Evolutionary conservation across 37 sponge, comb jelly and placozoan species (phyloP).

Genomic region (Amphimedon queenslandica): DNA sequence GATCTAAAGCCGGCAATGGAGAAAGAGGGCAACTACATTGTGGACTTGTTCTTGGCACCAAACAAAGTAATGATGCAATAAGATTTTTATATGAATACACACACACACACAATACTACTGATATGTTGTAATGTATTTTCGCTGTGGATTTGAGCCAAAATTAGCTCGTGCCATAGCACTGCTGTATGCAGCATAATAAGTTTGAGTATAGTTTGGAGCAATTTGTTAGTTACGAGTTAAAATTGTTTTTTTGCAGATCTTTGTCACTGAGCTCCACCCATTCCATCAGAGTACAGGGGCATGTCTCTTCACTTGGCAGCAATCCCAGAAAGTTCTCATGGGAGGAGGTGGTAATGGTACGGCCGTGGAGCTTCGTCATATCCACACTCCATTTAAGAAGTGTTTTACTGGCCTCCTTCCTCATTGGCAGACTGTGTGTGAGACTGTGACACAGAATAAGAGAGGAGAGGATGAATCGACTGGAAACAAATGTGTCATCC

Average conservation of each 20-base stretch:
- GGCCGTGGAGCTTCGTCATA: constrained; percentile 48
- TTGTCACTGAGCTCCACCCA: constrained; percentile 33
- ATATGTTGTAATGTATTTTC: too few species aligned
- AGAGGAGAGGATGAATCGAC: not conserved
- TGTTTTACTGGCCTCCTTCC: constrained; percentile 3
- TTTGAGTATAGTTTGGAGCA: too few species aligned
- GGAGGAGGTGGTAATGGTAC: too few species aligned
- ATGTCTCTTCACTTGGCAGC: constrained; percentile 69
- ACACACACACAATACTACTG: too few species aligned
- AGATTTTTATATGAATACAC: too few species aligned
- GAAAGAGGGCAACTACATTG: constrained; percentile 44
- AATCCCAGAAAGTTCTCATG: constrained; percentile 11
- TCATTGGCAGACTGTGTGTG: not conserved
- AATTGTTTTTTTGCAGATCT: constrained; percentile 15
- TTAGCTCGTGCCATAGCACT: too few species aligned
- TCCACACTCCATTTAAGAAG: constrained; percentile 11
- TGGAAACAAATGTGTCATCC: not conserved
- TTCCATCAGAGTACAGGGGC: constrained; percentile 52
- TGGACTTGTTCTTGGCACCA: constrained; percentile 68
- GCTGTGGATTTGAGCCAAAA: too few species aligned
- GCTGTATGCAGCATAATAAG: too few species aligned
- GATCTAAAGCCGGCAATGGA: constrained; percentile 28
- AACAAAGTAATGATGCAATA: constrained; percentile 46
- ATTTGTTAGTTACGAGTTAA: too few species aligned
- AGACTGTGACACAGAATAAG: not conserved